Percentiles rank a stretch among this genome's conserved stretches.
Conservation (phyloP, 2,888 invertebrate species). For the Caenorhabditis uteleia region DNA sequence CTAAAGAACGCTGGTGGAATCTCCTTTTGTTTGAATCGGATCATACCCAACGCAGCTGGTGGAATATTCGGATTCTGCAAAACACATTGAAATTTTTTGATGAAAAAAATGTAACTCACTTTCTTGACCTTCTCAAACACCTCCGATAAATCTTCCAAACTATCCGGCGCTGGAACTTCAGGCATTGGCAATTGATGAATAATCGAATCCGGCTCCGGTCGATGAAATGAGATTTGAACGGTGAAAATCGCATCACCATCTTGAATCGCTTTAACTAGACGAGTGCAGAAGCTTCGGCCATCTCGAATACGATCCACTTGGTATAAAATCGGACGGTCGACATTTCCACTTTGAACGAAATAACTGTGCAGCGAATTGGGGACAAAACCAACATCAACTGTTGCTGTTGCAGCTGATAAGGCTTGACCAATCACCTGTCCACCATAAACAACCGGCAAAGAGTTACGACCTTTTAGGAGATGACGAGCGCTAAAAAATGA, state of each 20-base stretch:
- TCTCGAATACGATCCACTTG: slow-evolving; percentile 71
- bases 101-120: background rate
- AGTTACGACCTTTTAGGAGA: slow-evolving; percentile 57
- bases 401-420: slow-evolving; percentile 70
- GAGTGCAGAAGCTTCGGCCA: slow-evolving; percentile 70
- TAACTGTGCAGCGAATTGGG: slow-evolving; percentile 72
- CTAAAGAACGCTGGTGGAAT: slow-evolving; percentile 54
- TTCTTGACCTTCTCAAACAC: slow-evolving; percentile 47
- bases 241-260: slow-evolving; percentile 71
- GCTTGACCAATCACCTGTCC: slow-evolving; percentile 70
- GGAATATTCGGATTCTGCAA: slow-evolving; percentile 36
- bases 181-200: slow-evolving; percentile 71
- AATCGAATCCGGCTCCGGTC: slow-evolving; percentile 63
- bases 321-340: slow-evolving; percentile 70
- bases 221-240: slow-evolving; percentile 61
- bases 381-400: slow-evolving; percentile 69
- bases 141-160: slow-evolving; percentile 57
- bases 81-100: background rate
- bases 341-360: slow-evolving; percentile 69
- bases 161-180: slow-evolving; percentile 69
- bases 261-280: slow-evolving; percentile 71
- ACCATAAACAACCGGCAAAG: slow-evolving; percentile 69
- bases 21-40: slow-evolving; percentile 48
- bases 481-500: slow-evolving; percentile 55
- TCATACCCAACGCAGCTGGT: slow-evolving; percentile 43